phyloP scores from a whole-genome alignment of 2,888 invertebrate genomes.

The Drepana falcataria region DNA sequence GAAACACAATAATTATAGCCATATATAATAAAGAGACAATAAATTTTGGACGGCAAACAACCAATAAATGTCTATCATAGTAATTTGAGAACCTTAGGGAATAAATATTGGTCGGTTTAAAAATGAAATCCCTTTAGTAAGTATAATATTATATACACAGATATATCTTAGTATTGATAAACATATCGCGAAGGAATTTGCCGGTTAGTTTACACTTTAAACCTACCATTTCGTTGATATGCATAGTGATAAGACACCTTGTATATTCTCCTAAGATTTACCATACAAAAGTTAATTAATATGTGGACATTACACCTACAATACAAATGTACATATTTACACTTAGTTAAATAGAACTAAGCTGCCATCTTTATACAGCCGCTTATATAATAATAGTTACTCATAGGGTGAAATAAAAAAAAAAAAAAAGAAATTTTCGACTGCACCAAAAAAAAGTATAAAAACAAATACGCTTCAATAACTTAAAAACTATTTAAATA shows the following conservation, averaged over 20 bases:
- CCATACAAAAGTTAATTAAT: conserved; percentile 58
- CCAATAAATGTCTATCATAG: conserved; percentile 11
- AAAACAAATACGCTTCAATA: neutral
- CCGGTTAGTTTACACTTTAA: conserved; percentile 28
- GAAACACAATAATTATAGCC: no score
- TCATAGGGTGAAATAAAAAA: neutral
- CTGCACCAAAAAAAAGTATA: no score
- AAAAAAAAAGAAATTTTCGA: neutral
- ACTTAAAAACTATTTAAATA: conserved; percentile 3
- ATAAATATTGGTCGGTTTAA: conserved; percentile 20
- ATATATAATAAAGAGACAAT: no score
- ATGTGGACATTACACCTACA: conserved; percentile 26
- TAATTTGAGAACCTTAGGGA: conserved; percentile 12
- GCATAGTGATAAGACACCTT: conserved; percentile 78
- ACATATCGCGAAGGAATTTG: conserved; percentile 25
- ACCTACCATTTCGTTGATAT: conserved; percentile 74
- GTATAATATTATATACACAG: conserved; percentile 7
- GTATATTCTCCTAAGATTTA: conserved; percentile 64
- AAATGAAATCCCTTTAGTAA: conserved; percentile 14
- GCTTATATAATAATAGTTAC: neutral
- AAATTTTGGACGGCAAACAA: neutral
- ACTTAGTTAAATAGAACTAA: conserved; percentile 15
- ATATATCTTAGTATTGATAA: conserved; percentile 10
- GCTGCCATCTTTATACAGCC: neutral
- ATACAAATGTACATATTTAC: conserved; percentile 65